phyloP scores from a whole-genome alignment of 2,797 vertebrate species.

The Valencia hispanica region DNA sequence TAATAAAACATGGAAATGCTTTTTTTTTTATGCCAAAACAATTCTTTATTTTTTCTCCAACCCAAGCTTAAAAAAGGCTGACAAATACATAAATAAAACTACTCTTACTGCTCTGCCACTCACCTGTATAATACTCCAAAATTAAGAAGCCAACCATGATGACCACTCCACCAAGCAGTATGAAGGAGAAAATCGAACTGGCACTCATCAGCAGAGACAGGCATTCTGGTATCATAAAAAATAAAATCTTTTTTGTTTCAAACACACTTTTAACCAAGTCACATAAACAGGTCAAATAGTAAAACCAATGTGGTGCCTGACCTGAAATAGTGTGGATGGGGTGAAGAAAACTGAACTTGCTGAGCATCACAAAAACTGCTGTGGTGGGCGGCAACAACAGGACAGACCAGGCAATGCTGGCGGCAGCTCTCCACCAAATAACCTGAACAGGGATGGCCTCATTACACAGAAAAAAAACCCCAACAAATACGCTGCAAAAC shows the following conservation, averaged over 20 bases:
- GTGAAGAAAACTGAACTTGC: conserved; percentile 85
- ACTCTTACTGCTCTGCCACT: conserved; percentile 25
- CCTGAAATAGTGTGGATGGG: conserved; percentile 89
- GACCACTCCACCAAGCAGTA: conserved; percentile 87
- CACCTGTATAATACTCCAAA: conserved; percentile 91
- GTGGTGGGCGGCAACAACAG: conserved; percentile 86
- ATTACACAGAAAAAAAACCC: not conserved
- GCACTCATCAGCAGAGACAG: conserved; percentile 82
- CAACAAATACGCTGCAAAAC: not conserved
- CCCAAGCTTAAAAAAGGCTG: not conserved
- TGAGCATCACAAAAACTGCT: conserved; percentile 84
- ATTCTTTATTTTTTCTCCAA: not conserved
- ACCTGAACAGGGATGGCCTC: conserved; percentile 76
- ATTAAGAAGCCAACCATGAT: conserved; percentile 89
- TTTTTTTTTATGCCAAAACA: not conserved
- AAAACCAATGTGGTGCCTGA: conserved; percentile 51
- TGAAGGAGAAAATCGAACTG: conserved; percentile 84
- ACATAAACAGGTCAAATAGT: not conserved
- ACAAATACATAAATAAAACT: not conserved
- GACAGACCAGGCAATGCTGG: conserved; percentile 89
- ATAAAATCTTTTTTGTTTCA: not conserved
- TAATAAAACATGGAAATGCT: not conserved
- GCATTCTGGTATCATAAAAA: conserved; percentile 79
- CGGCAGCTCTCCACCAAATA: conserved; percentile 89
- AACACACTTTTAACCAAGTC: not conserved